Percentiles rank a stretch among this genome's conserved stretches.
Conservation (phyloP, 2,888 invertebrate genomes). For the Caenorhabditis sinica region DNA sequence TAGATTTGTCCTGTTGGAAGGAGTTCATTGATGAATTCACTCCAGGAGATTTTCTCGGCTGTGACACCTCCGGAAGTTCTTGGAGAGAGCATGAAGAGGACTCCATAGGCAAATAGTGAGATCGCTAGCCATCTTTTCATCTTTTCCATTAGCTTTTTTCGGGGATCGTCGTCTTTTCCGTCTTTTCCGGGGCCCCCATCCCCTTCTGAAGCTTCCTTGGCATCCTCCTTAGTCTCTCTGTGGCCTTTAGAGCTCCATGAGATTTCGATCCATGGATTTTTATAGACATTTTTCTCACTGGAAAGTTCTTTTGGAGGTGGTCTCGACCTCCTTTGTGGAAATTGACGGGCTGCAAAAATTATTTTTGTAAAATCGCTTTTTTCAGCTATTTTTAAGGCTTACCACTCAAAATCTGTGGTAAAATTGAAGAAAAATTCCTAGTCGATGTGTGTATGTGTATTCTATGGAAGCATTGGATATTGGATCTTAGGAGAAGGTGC, state of each 20-base stretch:
- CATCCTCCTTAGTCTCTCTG: conserved; percentile 32
- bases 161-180: conserved; percentile 57
- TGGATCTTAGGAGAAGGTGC: conserved; percentile 43
- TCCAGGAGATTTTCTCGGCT: conserved; percentile 89
- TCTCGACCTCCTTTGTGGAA: conserved; percentile 22
- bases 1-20: conserved; percentile 92
- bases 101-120: conserved; percentile 76
- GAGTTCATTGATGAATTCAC: conserved; percentile 96
- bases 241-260: conserved; percentile 53
- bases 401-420: conserved; percentile 47
- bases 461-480: background rate
- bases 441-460: background rate
- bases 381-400: background rate
- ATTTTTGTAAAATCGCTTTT: background rate
- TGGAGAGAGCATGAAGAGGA: conserved; percentile 72
- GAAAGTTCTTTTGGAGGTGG: background rate
- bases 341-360: conserved; percentile 42
- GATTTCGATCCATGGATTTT: conserved; percentile 40
- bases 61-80: conserved; percentile 23
- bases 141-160: conserved; percentile 63
- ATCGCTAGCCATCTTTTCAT: conserved; percentile 76
- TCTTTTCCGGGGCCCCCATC: conserved; percentile 14
- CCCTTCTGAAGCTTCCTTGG: conserved; percentile 9
- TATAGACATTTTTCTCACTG: background rate
- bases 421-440: background rate